These are phyloP conservation scores for Psittacus erithacus DNA, from an alignment of 2,113 vertebrate species.

Conservation along the genomic window DNA sequence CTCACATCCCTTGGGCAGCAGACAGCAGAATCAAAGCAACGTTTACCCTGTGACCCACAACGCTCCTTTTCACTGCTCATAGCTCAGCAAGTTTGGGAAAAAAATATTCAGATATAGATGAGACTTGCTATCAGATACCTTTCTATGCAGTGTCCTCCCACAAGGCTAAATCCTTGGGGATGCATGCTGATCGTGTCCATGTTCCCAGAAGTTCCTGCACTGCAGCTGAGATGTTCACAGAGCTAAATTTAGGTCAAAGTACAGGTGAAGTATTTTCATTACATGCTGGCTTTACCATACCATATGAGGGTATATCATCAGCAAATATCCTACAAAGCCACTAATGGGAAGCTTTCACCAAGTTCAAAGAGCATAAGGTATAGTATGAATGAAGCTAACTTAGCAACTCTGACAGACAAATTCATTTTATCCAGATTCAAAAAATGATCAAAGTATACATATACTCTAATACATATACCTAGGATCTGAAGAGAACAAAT, in stretches of 20 bases:
- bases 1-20: neutral
- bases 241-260: neutral
- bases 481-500: neutral
- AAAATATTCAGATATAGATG: neutral
- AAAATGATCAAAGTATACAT: neutral
- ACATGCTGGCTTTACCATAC: neutral
- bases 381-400: neutral
- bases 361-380: neutral
- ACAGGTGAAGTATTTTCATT: neutral
- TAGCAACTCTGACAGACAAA: neutral
- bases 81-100: neutral
- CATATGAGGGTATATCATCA: neutral
- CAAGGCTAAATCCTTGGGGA: neutral
- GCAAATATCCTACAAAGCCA: neutral
- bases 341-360: neutral
- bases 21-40: neutral
- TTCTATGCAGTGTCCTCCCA: neutral
- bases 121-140: neutral
- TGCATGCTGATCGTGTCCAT: accelerated
- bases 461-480: neutral
- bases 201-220: neutral
- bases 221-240: neutral
- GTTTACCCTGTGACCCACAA: neutral
- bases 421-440: neutral
- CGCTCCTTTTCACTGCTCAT: too few species aligned